Evolutionary conservation across 1,140 invertebrate species (phyloP).

Genomic region (Xylocopa sonorina): DNA sequence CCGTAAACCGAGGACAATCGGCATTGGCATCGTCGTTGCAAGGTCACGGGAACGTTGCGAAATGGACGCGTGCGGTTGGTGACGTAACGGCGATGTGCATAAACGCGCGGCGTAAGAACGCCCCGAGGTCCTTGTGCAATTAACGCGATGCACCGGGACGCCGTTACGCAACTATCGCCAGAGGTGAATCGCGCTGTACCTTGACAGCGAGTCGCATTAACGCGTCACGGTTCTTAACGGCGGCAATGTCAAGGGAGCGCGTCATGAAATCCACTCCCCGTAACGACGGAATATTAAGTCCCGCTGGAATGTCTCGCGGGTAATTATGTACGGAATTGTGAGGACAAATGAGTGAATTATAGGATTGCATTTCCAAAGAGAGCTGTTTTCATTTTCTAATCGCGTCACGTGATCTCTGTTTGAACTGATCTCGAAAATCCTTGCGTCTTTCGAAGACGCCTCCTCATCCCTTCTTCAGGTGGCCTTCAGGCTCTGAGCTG

Average conservation of each 20-base stretch:
- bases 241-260: slow-evolving; percentile 27
- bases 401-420: no score
- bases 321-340: no score
- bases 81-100: slow-evolving; percentile 40
- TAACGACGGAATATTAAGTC: background rate
- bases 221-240: slow-evolving; percentile 5
- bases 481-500: no score
- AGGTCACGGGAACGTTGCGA: slow-evolving; percentile 39
- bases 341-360: no score
- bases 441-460: no score
- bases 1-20: background rate
- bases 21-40: slow-evolving; percentile 51
- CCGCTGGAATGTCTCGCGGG: background rate
- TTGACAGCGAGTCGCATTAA: background rate
- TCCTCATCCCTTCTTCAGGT: no score
- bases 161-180: slow-evolving; percentile 27
- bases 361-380: no score
- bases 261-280: background rate
- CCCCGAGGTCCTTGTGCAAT: slow-evolving; percentile 46
- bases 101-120: slow-evolving; percentile 38
- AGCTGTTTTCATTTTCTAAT: no score
- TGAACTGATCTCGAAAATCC: no score
- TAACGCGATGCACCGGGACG: slow-evolving; percentile 32
- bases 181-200: slow-evolving; percentile 29
- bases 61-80: slow-evolving; percentile 22